These are phyloP conservation scores for Pocillopora meandrina DNA, from an alignment of 92 coral and sea anemone genomes.

Conservation along the genomic window DNA sequence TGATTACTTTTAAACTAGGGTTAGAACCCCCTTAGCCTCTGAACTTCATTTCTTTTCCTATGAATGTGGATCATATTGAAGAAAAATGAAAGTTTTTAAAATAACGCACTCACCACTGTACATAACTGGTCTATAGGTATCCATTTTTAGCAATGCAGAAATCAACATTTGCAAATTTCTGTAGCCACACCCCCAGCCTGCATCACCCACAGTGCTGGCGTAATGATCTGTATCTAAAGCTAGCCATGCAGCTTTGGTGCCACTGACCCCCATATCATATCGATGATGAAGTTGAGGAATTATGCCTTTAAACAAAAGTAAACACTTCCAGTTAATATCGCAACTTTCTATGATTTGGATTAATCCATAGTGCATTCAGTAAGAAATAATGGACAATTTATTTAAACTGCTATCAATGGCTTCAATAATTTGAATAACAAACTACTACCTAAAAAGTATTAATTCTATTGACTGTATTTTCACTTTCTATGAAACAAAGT, in stretches of 20 bases:
- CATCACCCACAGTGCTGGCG: conserved; percentile 96
- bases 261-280: conserved; percentile 78
- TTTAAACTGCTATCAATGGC: no score
- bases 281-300: conserved; percentile 80
- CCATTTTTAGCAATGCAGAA: conserved; percentile 80
- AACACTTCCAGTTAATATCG: not conserved
- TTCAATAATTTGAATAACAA: no score
- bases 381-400: no score
- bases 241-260: conserved; percentile 79
- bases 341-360: not conserved
- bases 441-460: no score
- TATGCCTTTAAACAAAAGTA: conserved; percentile 62
- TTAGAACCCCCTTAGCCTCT: no score
- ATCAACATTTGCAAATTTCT: conserved; percentile 95
- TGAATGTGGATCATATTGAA: no score
- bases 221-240: conserved; percentile 90
- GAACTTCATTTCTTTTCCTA: no score
- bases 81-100: no score
- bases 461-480: no score
- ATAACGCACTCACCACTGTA: conserved; percentile 61
- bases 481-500: no score
- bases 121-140: conserved; percentile 72
- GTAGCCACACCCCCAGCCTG: conserved; percentile 99
- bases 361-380: no score
- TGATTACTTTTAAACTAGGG: no score